These are phyloP conservation scores for Lepisosteus osseus DNA, from an alignment of 2,113 vertebrate species.

Conservation along the genomic window DNA sequence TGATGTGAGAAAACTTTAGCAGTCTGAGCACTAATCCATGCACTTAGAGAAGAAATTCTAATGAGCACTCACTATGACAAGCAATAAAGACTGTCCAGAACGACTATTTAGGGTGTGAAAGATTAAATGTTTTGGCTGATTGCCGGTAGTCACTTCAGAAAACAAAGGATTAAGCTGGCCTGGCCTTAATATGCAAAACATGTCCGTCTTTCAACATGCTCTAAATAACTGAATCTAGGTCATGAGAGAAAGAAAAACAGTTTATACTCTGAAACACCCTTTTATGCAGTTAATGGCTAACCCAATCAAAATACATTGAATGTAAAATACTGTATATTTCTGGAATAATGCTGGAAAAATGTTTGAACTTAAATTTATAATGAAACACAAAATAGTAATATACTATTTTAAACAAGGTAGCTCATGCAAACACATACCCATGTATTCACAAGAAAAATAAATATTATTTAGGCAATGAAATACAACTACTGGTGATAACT, in stretches of 20 bases:
- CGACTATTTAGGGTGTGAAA: not conserved
- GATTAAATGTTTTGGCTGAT: not conserved
- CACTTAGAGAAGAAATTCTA: not conserved
- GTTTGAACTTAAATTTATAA: not conserved
- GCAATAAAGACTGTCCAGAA: not conserved
- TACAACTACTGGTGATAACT: no score
- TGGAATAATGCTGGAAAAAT: no score
- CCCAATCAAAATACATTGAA: no score
- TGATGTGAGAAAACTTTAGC: no score
- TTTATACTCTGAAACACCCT: not conserved
- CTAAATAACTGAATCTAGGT: constrained; percentile 12
- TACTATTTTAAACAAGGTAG: no score
- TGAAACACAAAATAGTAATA: not conserved
- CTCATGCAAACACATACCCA: no score
- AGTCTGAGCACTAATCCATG: not conserved
- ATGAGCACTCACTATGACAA: not conserved
- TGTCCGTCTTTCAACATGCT: constrained; percentile 1
- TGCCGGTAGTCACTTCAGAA: not conserved
- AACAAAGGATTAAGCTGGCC: not conserved
- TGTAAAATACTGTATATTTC: no score
- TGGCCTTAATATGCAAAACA: constrained; percentile 8
- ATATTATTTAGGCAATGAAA: no score
- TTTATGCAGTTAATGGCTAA: not conserved
- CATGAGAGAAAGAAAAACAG: not conserved
- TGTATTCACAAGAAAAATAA: no score